These are phyloP conservation scores for Drosophila histrio DNA, from an alignment of 2,888 invertebrate genomes.

Conservation along the genomic window DNA sequence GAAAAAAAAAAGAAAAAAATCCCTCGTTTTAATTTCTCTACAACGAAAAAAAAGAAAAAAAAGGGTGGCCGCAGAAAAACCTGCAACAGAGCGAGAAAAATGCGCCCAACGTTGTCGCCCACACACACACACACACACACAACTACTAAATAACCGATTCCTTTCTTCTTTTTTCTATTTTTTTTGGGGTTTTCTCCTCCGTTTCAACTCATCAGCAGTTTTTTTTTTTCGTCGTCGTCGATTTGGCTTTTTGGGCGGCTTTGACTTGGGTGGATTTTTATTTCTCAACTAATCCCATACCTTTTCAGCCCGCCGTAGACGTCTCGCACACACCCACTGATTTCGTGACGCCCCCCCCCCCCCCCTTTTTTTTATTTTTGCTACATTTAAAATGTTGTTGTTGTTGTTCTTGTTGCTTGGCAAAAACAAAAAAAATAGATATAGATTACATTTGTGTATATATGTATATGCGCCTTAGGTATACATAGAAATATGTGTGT, in stretches of 20 bases:
- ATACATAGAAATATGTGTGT: constrained; percentile 9
- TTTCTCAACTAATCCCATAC: constrained; percentile 75
- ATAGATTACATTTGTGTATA: constrained; percentile 72
- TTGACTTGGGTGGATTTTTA: constrained; percentile 67
- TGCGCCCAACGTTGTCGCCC: constrained; percentile 28
- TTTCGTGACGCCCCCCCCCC: constrained; percentile 63
- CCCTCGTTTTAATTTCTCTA: constrained; percentile 74
- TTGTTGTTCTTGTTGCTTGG: constrained; percentile 36
- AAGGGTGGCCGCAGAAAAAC: not conserved
- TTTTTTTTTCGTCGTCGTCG: constrained; percentile 51
- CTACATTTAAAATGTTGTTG: constrained; percentile 46
- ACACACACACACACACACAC: constrained; percentile 16
- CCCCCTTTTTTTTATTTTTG: constrained; percentile 5
- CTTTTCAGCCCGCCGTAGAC: constrained; percentile 21
- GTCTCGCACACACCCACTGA: constrained; percentile 64
- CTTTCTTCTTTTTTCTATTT: constrained; percentile 28
- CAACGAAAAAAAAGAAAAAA: constrained; percentile 50
- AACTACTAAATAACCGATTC: constrained; percentile 61
- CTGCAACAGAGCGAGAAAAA: constrained; percentile 53
- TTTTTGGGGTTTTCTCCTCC: constrained; percentile 28
- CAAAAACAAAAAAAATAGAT: constrained; percentile 43
- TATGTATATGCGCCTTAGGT: constrained; percentile 23
- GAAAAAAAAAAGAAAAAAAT: constrained; percentile 56
- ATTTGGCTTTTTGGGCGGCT: constrained; percentile 35
- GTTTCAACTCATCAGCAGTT: constrained; percentile 76